A percentile compares a stretch with the other conserved stretches of the same genome.
Conservation (phyloP, 1,140 invertebrate species). For the Micrasema longulum region DNA sequence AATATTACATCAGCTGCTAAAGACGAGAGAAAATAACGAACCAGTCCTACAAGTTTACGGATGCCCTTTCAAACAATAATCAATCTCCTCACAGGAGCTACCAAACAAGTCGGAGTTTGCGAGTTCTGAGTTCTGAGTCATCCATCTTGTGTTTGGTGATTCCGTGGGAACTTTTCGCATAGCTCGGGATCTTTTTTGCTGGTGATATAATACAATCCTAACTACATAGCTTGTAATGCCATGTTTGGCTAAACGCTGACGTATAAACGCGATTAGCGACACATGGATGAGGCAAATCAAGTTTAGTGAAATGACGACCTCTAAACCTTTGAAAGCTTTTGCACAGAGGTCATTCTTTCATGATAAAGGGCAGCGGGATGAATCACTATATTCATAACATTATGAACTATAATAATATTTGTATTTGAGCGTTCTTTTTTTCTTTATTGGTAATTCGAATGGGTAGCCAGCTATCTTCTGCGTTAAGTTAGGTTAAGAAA, state of each 20-base stretch:
- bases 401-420: too few species aligned
- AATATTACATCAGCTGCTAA: constrained; percentile 1
- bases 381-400: neutral
- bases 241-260: too few species aligned
- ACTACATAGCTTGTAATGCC: neutral
- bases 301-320: constrained; percentile 16
- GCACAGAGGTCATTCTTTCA: constrained; percentile 20
- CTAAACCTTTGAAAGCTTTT: neutral
- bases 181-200: constrained; percentile 8
- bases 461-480: too few species aligned
- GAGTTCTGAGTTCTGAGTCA: constrained; percentile 1
- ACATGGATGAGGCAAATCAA: constrained; percentile 13
- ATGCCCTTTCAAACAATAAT: constrained; percentile 12
- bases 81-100: constrained; percentile 7
- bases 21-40: constrained; percentile 17
- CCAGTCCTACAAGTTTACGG: constrained; percentile 1
- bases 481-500: too few species aligned
- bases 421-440: too few species aligned
- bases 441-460: too few species aligned
- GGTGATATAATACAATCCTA: neutral
- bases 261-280: neutral
- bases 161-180: constrained; percentile 20
- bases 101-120: neutral
- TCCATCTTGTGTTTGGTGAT: neutral
- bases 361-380: neutral